Percentiles rank a stretch among this genome's conserved stretches.
These are phyloP conservation scores for Arrhamphus sclerolepis DNA, from an alignment of 2,797 vertebrate genomes.

Conservation along the genomic window DNA sequence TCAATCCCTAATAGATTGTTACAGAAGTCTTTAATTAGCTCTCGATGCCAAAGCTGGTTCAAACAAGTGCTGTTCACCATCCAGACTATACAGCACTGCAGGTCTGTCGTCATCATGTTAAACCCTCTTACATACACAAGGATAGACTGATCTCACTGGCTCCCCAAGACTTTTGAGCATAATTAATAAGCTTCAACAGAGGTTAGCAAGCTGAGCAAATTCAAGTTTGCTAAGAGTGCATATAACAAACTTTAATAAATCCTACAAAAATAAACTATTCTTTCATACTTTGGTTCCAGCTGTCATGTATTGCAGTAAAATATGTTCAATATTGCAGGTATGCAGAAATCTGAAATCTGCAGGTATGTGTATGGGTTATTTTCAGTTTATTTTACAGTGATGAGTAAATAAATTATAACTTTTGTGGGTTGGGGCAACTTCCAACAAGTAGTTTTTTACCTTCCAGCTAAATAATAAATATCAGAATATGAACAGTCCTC, in stretches of 20 bases:
- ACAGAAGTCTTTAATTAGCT: too few species aligned
- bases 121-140: too few species aligned
- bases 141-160: too few species aligned
- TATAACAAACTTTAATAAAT: background rate
- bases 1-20: too few species aligned
- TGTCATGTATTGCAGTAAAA: background rate
- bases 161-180: background rate
- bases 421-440: slow-evolving; percentile 6
- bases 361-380: background rate
- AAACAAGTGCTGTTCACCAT: too few species aligned
- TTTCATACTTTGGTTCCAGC: too few species aligned
- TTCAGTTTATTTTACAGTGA: background rate
- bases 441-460: slow-evolving; percentile 20
- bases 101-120: too few species aligned
- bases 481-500: background rate
- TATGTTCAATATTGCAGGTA: background rate
- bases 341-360: background rate
- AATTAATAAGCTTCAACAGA: background rate
- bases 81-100: too few species aligned
- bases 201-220: too few species aligned
- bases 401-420: slow-evolving; percentile 39
- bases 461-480: slow-evolving; percentile 26
- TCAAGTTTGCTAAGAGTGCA: too few species aligned
- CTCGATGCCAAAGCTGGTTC: too few species aligned
- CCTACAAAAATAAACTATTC: background rate